Conservation (phyloP, 1,140 invertebrate species). For the Acromyrmex echinatior region DNA sequence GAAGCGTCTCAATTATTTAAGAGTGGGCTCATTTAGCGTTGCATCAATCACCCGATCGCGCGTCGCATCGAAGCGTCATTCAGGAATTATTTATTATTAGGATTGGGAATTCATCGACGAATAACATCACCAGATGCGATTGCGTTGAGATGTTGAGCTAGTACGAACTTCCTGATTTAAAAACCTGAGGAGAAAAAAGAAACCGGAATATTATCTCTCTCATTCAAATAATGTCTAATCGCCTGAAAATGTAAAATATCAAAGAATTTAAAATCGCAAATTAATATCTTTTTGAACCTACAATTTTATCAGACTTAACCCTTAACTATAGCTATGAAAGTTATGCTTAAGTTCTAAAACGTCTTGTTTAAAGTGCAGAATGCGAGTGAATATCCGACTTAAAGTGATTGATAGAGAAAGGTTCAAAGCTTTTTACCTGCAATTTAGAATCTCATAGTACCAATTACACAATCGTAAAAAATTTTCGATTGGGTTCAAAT, state of each 20-base stretch:
- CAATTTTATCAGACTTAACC: no score
- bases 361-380: no score
- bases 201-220: background rate
- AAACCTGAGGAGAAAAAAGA: background rate
- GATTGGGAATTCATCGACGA: background rate
- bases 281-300: background rate
- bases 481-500: background rate
- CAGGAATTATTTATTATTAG: conserved; percentile 23
- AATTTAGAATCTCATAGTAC: no score
- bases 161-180: background rate
- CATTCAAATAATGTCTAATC: background rate
- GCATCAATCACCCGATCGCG: conserved; percentile 48
- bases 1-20: conserved; percentile 68
- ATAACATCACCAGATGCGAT: background rate
- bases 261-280: background rate
- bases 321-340: no score
- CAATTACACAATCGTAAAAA: no score
- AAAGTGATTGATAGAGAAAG: no score
- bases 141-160: background rate
- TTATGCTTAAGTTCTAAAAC: no score
- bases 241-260: background rate
- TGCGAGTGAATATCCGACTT: no score
- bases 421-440: no score
- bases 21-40: conserved; percentile 58
- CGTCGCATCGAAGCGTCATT: conserved; percentile 14